Conservation (phyloP, 2,888 invertebrate genomes). For the Cheiracanthium punctorium region DNA sequence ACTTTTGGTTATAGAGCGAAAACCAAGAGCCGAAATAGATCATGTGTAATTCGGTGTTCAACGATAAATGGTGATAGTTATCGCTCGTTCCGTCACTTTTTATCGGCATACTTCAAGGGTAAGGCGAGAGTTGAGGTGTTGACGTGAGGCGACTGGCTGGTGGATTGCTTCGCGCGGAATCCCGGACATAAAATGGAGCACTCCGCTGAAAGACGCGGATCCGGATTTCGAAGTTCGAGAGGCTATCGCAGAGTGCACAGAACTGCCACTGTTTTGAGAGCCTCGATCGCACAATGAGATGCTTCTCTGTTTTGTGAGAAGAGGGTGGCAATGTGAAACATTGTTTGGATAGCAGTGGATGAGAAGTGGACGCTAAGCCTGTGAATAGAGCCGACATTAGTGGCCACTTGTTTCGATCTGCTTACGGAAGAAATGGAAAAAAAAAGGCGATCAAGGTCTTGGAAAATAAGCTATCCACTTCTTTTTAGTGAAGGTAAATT, state of each 20-base stretch:
- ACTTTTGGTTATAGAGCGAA: no score
- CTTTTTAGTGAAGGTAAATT: no score
- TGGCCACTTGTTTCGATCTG: neutral
- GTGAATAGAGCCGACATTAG: neutral
- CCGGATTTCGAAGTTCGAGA: conserved; percentile 32
- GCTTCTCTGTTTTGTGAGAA: neutral
- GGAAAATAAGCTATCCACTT: no score
- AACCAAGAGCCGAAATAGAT: no score
- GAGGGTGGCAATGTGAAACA: neutral
- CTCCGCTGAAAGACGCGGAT: conserved; percentile 47
- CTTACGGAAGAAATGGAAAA: neutral
- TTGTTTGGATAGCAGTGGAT: neutral
- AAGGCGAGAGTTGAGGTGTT: neutral
- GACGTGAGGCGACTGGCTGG: conserved; percentile 4
- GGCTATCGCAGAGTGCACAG: neutral
- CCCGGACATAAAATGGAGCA: conserved; percentile 42
- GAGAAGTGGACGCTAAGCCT: neutral
- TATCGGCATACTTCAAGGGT: neutral
- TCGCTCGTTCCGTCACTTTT: neutral
- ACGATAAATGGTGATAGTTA: no score
- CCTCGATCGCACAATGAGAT: neutral
- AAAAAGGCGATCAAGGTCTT: neutral
- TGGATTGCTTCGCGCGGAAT: conserved; percentile 30
- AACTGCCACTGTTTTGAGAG: neutral
- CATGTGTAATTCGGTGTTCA: no score